Base-by-base conservation (phyloP, 1,140 invertebrate genomes). In the Pectinophora gossypiella region DNA sequence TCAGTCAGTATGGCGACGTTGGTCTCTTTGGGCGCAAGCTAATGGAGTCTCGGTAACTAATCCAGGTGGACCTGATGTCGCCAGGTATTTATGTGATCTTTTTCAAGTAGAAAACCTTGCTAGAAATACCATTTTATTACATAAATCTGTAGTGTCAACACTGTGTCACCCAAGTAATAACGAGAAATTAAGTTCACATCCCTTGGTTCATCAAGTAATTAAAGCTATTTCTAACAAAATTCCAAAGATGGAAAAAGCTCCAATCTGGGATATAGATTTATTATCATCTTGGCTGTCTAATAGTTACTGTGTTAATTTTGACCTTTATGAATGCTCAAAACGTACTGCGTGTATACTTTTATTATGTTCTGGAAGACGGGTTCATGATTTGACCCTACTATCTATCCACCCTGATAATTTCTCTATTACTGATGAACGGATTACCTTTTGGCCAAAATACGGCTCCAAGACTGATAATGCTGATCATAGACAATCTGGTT, bases 381-480 rank as follows among this genome's bases (percentile, higher is more conserved):
- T 53, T 9, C 51, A 53, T 47, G 44, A 53, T 21, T 32, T 53
- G 2, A 53, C 51, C 1, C 19, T 53, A 12, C 20, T 53, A 23
- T 19, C 15, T 4, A 19, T 19, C 19, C 2, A 19, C 42, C 6
- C 15, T 13, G 42, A 44, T 7, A 19, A 44, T 44, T 44, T 18
- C 19, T 18, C n/a, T 19, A 6, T 44, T 7, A 18, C 19, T 6
- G 19, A 44, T 19, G 42, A 44, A 19, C 7, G 2, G 4, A 6
- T 19, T 6, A 19, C 6, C 6, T 44, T 44, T 13, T 44, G 42
- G 19, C 42, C 42, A n/a, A n/a, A n/a, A n/a, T n/a, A n/a, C n/a
- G n/a, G n/a, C n/a, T n/a, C n/a, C n/a, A n/a, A n/a, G n/a, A n/a
- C 42, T 19, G 42, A 44, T 20, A 44, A 2, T 19, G 42, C 19